Evolutionary conservation across 2,113 vertebrate genomes (phyloP), one percentile per base, ranked within the genome.

Genomic region (Chaetops frenatus): DNA sequence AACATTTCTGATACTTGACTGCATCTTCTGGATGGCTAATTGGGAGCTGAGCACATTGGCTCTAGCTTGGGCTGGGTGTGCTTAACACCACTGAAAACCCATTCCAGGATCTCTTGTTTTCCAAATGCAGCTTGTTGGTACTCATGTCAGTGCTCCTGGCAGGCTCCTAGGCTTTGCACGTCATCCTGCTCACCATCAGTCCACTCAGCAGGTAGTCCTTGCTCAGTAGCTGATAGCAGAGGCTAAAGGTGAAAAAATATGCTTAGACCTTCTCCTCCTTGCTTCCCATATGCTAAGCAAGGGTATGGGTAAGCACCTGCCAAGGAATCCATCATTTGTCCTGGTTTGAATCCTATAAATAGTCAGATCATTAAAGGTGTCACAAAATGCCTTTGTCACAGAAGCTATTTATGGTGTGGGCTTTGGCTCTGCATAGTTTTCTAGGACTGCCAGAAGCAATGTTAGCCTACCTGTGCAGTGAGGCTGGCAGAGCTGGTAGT

Each of bases 331-430:
- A 35, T 62, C 14, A 1, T 93, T 93, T 83, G 61, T 88, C 80
- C 73, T 44, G 61, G 53, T 71, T 29, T 74, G 72, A 71, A 86
- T 60, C 40, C 69, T 96, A 86, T 94, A 94, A 95, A 92, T 95
- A 96, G 69, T 5, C 67, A 78, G 48, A 78, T 93, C 69, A 45
- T 92, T 92, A 93, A 92, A 86, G 71, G 88, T 94, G 88, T 93
- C 82, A 2, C 76, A 93, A 86, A 88, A 86, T 6, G 25, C 48
- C 72, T 88, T 95, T 95, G 90, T 94, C 88, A 62, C 79, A 50
- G 60, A 45, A 88, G 76, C 90, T 95, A 81, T 95, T 88, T 91
- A n/a, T 84, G 56, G 72, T 56, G 24, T 35, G 53, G 76, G 23
- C 60, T 83, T 95, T 38, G 33, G 58, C 78, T 88, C 51, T 50